phyloP scores from a whole-genome alignment of 2,797 vertebrate species.

The Chloroceryle inda region DNA sequence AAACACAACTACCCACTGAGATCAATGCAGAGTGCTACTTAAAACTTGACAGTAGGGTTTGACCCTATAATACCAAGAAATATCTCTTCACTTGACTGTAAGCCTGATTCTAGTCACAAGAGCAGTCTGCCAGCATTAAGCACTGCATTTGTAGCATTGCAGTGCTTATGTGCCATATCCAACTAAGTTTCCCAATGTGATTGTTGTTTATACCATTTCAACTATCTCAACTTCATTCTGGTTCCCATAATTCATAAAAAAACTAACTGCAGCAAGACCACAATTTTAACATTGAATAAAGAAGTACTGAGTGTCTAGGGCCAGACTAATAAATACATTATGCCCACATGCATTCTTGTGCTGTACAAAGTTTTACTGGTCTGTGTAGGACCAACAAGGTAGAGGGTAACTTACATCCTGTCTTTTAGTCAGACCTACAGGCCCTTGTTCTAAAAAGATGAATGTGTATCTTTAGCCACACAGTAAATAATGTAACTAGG shows the following conservation, averaged over 20 bases:
- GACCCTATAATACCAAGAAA: constrained; percentile 34
- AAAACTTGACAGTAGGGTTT: constrained; percentile 13
- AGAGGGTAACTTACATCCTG: neutral
- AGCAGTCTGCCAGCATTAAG: neutral
- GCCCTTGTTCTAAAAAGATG: neutral
- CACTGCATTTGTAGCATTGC: constrained; percentile 32
- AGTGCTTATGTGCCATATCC: neutral
- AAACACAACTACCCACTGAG: constrained; percentile 41
- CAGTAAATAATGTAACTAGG: neutral
- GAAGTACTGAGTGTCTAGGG: neutral
- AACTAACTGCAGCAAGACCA: neutral
- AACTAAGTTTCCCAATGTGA: neutral
- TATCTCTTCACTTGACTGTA: constrained; percentile 32
- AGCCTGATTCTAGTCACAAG: neutral
- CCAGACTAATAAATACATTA: neutral
- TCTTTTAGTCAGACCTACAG: neutral
- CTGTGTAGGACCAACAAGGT: neutral
- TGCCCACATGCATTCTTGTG: neutral
- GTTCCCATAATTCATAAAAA: neutral
- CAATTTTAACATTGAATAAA: neutral
- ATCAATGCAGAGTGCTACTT: constrained; percentile 39
- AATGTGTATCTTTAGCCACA: neutral
- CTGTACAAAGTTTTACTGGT: neutral
- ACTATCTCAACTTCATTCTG: neutral
- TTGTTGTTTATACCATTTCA: neutral